Evolutionary conservation across 2,888 invertebrate species (phyloP).

Genomic region (Chydorus sphaericus): DNA sequence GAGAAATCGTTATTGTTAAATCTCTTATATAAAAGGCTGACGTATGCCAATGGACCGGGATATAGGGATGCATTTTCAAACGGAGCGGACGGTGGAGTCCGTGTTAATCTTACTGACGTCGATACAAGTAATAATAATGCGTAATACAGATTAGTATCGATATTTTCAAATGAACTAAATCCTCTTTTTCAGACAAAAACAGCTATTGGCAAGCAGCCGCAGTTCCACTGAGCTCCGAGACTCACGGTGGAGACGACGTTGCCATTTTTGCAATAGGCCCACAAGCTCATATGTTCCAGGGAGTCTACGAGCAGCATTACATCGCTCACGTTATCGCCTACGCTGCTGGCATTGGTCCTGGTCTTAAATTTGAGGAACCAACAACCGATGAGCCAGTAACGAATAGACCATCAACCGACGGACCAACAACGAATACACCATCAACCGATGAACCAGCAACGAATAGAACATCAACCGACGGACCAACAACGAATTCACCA

Average conservation of each 20-base stretch:
- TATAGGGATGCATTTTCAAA: slow-evolving; percentile 25
- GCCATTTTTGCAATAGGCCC: slow-evolving; percentile 42
- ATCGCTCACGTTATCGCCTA: slow-evolving; percentile 61
- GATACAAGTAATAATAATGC: slow-evolving; percentile 26
- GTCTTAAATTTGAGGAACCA: slow-evolving; percentile 18
- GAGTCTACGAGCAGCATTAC: slow-evolving; percentile 60
- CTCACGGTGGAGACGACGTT: slow-evolving; percentile 32
- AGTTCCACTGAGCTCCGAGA: slow-evolving; percentile 21
- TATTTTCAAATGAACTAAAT: neutral
- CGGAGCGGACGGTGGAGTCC: slow-evolving; percentile 32
- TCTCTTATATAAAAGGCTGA: too few species aligned
- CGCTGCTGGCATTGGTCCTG: slow-evolving; percentile 50
- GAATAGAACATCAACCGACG: too few species aligned
- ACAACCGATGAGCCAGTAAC: too few species aligned
- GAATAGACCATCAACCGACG: too few species aligned
- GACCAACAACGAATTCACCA: too few species aligned
- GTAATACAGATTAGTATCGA: neutral
- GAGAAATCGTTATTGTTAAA: too few species aligned
- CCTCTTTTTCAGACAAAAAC: slow-evolving; percentile 18
- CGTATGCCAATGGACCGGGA: slow-evolving; percentile 61
- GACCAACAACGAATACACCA: too few species aligned
- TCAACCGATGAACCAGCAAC: too few species aligned
- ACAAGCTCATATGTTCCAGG: slow-evolving; percentile 64
- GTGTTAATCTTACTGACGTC: slow-evolving; percentile 40
- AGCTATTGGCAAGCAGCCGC: slow-evolving; percentile 7